Percentiles rank a stretch among this genome's conserved stretches.
Evolutionary conservation across 30 jellyfish, hydroid and myxozoan species (phyloP).

Genomic region (Aurelia aurita): DNA sequence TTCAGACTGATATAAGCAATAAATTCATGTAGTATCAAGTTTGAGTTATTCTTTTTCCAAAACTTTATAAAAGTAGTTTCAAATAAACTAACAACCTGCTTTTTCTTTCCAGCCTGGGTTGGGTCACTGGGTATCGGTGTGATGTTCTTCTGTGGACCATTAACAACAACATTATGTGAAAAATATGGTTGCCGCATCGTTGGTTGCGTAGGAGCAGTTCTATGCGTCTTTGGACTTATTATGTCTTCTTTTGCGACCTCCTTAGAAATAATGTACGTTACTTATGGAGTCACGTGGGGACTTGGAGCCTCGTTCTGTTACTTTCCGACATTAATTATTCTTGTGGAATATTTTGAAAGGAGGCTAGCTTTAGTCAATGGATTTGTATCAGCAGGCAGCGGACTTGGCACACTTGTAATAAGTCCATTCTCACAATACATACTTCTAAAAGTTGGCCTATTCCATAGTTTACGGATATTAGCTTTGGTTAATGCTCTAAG

Average conservation of each 20-base stretch:
- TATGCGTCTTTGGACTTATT: slow-evolving; percentile 89
- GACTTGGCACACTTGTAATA: slow-evolving; percentile 93
- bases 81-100: background rate
- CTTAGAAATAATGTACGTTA: slow-evolving; percentile 81
- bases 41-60: no score
- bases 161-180: slow-evolving; percentile 93
- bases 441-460: slow-evolving; percentile 67
- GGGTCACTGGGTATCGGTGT: slow-evolving; percentile 97
- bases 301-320: slow-evolving; percentile 98
- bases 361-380: slow-evolving; percentile 98
- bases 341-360: slow-evolving; percentile 93
- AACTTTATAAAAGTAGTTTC: background rate
- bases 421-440: slow-evolving; percentile 90
- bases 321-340: slow-evolving; percentile 91
- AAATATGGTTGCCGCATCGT: slow-evolving; percentile 86
- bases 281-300: slow-evolving; percentile 99
- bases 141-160: slow-evolving; percentile 98
- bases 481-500: slow-evolving; percentile 77
- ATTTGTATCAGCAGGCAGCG: slow-evolving; percentile 97
- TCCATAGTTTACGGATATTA: slow-evolving; percentile 66
- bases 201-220: slow-evolving; percentile 86
- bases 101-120: slow-evolving; percentile 85
- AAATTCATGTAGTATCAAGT: no score
- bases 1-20: no score
- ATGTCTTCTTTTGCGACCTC: slow-evolving; percentile 92